Evolutionary conservation across 2,797 vertebrate species (phyloP).

Genomic region (Lacerta agilis): DNA sequence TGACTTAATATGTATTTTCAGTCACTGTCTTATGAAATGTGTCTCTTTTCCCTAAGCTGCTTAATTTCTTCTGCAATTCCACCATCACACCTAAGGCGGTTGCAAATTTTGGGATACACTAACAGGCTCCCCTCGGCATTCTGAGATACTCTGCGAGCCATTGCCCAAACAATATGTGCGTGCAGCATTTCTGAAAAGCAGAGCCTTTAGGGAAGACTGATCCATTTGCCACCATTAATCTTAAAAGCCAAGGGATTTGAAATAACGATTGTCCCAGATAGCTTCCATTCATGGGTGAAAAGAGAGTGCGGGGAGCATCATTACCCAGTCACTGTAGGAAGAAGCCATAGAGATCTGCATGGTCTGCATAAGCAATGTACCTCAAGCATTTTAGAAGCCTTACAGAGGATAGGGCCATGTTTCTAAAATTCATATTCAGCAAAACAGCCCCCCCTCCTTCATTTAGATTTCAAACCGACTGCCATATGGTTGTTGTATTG

Average conservation of each 20-base stretch:
- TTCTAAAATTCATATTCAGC: background rate
- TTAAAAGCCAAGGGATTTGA: slow-evolving; percentile 13
- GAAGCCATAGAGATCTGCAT: slow-evolving; percentile 1
- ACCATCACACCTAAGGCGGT: slow-evolving; percentile 33
- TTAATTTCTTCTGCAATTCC: slow-evolving; percentile 37
- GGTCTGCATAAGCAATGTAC: background rate
- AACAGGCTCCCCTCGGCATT: slow-evolving; percentile 39
- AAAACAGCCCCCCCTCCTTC: background rate
- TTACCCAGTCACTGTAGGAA: slow-evolving; percentile 34
- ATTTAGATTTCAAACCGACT: background rate
- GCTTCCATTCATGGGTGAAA: slow-evolving; percentile 22
- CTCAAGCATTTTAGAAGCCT: background rate
- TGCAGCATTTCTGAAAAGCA: slow-evolving; percentile 4
- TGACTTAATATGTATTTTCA: slow-evolving; percentile 55
- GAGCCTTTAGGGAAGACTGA: slow-evolving; percentile 39
- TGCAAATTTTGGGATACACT: slow-evolving; percentile 43
- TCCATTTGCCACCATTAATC: slow-evolving; percentile 11
- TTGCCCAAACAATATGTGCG: slow-evolving; percentile 26
- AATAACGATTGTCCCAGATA: slow-evolving; percentile 25
- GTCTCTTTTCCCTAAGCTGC: slow-evolving; percentile 24
- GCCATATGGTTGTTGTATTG: background rate
- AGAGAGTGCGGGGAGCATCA: slow-evolving; percentile 16
- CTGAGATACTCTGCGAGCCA: slow-evolving; percentile 45
- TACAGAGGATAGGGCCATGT: background rate
- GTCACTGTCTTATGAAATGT: slow-evolving; percentile 45